A percentile compares a stretch with the other conserved stretches of the same genome.
Conservation (phyloP, 2,113 vertebrate species). For the Ctenodactylus gundi region DNA sequence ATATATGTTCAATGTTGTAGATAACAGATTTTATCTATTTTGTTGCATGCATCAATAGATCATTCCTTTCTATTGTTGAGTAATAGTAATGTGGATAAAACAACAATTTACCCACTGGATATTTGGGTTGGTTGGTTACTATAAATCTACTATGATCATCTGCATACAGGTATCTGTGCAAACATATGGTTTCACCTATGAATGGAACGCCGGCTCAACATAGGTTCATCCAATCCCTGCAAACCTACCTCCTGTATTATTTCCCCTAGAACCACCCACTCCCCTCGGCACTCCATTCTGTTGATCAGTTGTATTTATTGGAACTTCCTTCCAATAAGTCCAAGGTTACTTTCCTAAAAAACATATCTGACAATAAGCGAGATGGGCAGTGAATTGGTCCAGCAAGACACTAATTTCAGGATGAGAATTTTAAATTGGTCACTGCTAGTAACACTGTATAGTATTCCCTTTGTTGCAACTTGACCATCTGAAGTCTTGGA, state of each 20-base stretch:
- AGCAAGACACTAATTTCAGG: background rate
- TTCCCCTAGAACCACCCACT: background rate
- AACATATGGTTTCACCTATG: background rate
- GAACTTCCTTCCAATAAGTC: no score
- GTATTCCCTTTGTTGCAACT: background rate
- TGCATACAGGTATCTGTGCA: background rate
- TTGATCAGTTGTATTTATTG: no score
- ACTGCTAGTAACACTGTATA: background rate
- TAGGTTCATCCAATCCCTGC: background rate
- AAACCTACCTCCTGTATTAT: background rate
- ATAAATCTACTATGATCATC: constrained; percentile 2
- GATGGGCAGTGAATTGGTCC: background rate
- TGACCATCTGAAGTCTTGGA: background rate
- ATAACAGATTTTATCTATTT: no score
- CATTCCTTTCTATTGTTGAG: background rate
- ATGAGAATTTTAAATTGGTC: constrained; percentile 17
- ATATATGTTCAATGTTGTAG: no score
- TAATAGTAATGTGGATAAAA: background rate
- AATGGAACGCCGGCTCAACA: background rate
- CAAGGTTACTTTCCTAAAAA: background rate
- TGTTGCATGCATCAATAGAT: background rate
- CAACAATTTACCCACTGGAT: background rate
- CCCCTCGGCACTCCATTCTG: background rate
- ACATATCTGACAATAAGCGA: background rate
- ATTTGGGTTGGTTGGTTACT: background rate